These are phyloP conservation scores for Belgica antarctica DNA, from an alignment of 2,888 invertebrate genomes.

Conservation along the genomic window DNA sequence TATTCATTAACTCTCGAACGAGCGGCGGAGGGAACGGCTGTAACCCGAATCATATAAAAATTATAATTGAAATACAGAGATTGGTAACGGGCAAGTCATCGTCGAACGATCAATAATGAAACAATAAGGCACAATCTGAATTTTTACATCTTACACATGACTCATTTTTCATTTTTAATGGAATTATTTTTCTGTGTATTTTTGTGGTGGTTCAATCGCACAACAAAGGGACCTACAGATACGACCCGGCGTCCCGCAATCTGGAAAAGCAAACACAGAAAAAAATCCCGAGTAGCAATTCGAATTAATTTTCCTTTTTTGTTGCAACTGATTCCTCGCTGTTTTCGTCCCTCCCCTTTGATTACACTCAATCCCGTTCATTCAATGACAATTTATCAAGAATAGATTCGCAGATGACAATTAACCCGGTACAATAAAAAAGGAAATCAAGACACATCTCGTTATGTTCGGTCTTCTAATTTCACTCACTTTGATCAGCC, in stretches of 20 bases:
- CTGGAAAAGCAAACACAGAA: slow-evolving; percentile 31
- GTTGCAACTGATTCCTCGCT: neutral
- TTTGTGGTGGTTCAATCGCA: slow-evolving; percentile 18
- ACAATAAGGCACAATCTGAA: slow-evolving; percentile 36
- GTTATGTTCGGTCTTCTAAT: too few species aligned
- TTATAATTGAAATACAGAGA: slow-evolving; percentile 16
- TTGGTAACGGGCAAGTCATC: slow-evolving; percentile 4
- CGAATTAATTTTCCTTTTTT: neutral
- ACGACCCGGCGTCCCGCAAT: neutral
- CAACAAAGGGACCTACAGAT: neutral
- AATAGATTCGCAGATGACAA: neutral
- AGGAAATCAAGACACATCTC: too few species aligned
- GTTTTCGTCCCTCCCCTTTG: neutral
- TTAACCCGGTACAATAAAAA: neutral
- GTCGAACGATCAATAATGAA: slow-evolving; percentile 38
- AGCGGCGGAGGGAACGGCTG: neutral
- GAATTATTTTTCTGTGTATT: slow-evolving; percentile 36
- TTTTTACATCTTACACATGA: slow-evolving; percentile 37
- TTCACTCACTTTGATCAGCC: neutral
- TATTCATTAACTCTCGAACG: slow-evolving; percentile 25
- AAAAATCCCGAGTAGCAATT: neutral
- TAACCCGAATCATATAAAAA: neutral
- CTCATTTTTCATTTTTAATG: slow-evolving; percentile 40
- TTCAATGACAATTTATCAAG: neutral
- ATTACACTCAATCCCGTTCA: neutral